Percentiles rank a stretch among this genome's conserved stretches.
phyloP scores from a whole-genome alignment of 1,140 invertebrate species.

The Drosophila lini region DNA sequence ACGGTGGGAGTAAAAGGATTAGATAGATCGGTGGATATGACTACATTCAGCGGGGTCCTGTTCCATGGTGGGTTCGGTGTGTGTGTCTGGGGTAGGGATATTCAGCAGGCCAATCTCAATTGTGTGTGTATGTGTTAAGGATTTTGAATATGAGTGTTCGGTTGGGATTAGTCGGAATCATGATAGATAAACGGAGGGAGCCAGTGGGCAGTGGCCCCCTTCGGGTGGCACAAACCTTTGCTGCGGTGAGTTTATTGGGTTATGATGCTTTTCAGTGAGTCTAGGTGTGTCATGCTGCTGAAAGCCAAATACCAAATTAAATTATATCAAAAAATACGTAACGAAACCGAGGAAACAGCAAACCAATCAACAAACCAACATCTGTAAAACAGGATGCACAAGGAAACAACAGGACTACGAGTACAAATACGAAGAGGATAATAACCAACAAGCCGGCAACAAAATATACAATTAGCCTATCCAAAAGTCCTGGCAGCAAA shows the following conservation, averaged over 20 bases:
- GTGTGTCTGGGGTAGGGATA: constrained; percentile 21
- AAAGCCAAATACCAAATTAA: constrained; percentile 84
- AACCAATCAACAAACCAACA: constrained; percentile 20
- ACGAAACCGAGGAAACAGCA: constrained; percentile 35
- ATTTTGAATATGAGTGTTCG: constrained; percentile 21
- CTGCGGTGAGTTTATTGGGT: constrained; percentile 78
- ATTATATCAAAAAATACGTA: constrained; percentile 55
- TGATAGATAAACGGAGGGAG: constrained; percentile 44
- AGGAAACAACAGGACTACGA: constrained; percentile 46
- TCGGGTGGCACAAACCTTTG: constrained; percentile 80
- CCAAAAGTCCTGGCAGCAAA: constrained; percentile 2
- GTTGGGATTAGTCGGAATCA: constrained; percentile 20
- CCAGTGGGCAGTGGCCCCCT: constrained; percentile 26
- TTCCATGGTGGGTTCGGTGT: constrained; percentile 30
- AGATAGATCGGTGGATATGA: neutral
- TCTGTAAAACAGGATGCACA: constrained; percentile 38
- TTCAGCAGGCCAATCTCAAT: constrained; percentile 34
- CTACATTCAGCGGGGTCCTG: neutral
- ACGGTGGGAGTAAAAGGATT: neutral
- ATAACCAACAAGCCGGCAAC: constrained; percentile 40
- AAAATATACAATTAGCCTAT: constrained; percentile 43
- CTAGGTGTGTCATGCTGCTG: constrained; percentile 84
- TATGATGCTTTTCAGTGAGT: constrained; percentile 84
- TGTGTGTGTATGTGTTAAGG: constrained; percentile 18
- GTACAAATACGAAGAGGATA: constrained; percentile 34